phyloP scores from a whole-genome alignment of 1,140 invertebrate genomes.

The Aradophagus sp. region DNA sequence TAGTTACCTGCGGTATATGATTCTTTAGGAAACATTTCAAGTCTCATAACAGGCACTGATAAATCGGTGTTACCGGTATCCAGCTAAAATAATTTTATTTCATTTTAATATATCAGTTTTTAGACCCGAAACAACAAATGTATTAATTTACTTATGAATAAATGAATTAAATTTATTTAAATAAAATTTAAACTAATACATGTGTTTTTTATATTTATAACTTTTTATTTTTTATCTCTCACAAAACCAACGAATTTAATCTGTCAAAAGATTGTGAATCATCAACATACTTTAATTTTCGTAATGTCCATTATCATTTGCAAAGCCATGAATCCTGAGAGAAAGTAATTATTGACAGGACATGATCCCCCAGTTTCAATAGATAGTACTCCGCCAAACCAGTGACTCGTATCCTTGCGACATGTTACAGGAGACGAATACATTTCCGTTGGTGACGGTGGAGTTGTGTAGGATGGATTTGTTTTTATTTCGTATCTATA shows the following conservation, averaged over 20 bases:
- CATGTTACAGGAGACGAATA: conserved; percentile 81
- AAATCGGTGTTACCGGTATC: conserved; percentile 77
- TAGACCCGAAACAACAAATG: too few species aligned
- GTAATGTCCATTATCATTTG: conserved; percentile 83
- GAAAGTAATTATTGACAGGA: conserved; percentile 84
- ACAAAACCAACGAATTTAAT: too few species aligned
- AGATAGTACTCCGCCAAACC: conserved; percentile 78
- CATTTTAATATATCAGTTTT: too few species aligned
- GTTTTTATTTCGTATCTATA: conserved; percentile 81
- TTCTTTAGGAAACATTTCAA: conserved; percentile 83
- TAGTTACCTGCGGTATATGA: conserved; percentile 78
- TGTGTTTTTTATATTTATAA: too few species aligned
- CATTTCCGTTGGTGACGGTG: conserved; percentile 79
- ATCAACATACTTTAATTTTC: conserved; percentile 80
- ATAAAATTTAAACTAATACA: too few species aligned
- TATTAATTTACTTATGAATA: too few species aligned
- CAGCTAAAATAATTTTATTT: conserved; percentile 71
- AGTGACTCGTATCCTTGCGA: conserved; percentile 78
- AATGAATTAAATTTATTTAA: too few species aligned
- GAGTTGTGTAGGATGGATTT: conserved; percentile 79
- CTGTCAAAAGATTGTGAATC: neutral
- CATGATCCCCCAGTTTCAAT: conserved; percentile 81
- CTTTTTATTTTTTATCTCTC: too few species aligned
- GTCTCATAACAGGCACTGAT: conserved; percentile 78
- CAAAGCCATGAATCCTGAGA: conserved; percentile 83